phyloP scores from a whole-genome alignment of 2,113 vertebrate species.

The Oplegnathus fasciatus region DNA sequence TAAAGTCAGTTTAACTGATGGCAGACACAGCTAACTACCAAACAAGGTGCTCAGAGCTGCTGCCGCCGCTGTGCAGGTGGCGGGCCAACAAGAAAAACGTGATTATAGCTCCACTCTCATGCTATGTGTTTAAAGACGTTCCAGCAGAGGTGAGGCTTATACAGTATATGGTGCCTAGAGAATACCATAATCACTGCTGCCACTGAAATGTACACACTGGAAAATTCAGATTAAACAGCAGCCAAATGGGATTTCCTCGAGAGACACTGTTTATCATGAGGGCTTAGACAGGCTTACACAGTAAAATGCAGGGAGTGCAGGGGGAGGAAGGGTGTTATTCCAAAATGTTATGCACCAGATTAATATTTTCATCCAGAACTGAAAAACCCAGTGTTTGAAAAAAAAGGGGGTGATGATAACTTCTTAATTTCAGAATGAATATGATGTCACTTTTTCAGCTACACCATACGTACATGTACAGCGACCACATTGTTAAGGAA shows the following conservation, averaged over 20 bases:
- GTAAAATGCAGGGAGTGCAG: constrained; percentile 13
- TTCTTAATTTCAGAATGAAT: neutral
- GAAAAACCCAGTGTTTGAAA: neutral
- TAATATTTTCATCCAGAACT: constrained; percentile 31
- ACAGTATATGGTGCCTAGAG: neutral
- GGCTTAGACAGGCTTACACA: constrained; percentile 48
- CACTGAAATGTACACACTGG: constrained; percentile 57
- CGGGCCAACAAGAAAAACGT: neutral
- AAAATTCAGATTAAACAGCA: constrained; percentile 59
- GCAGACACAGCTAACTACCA: constrained; percentile 73
- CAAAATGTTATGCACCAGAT: constrained; percentile 18
- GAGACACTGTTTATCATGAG: constrained; percentile 52
- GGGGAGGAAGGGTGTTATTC: constrained; percentile 1
- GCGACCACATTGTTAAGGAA: neutral
- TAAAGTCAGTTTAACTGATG: constrained; percentile 57
- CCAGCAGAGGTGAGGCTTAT: constrained; percentile 25
- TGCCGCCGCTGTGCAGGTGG: constrained; percentile 33
- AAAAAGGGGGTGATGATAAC: neutral
- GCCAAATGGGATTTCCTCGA: constrained; percentile 60
- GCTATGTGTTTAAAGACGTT: constrained; percentile 11
- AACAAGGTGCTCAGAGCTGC: constrained; percentile 76
- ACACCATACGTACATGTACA: neutral
- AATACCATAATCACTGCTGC: constrained; percentile 43
- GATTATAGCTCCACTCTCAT: constrained; percentile 3
- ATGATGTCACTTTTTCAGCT: neutral